phyloP scores from a whole-genome alignment of 1,140 invertebrate genomes.

The Drosophila willistoni region DNA sequence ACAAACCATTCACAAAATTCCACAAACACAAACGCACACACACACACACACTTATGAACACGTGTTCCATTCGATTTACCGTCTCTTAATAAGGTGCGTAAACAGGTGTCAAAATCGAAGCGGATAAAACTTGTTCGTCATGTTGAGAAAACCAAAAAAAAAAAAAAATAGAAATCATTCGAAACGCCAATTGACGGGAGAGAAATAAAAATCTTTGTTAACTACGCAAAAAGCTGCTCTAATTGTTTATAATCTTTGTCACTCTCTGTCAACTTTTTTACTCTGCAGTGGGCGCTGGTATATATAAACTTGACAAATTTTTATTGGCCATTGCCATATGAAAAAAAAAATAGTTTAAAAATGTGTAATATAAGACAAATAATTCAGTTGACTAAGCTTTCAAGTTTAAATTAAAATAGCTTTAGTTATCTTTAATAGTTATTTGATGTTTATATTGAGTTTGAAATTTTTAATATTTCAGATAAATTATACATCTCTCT shows the following conservation, averaged over 20 bases:
- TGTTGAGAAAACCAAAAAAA: slow-evolving; percentile 23
- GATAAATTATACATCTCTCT: no score
- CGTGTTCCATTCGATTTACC: slow-evolving; percentile 38
- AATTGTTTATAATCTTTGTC: slow-evolving; percentile 63
- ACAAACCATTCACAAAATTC: slow-evolving; percentile 10
- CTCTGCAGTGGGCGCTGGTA: no score
- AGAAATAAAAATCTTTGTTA: slow-evolving; percentile 22
- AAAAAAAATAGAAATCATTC: slow-evolving; percentile 43
- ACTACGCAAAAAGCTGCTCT: slow-evolving; percentile 64
- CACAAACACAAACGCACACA: neutral
- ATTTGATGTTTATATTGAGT: neutral
- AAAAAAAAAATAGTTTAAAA: no score
- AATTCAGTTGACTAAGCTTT: no score
- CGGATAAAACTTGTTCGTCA: slow-evolving; percentile 38
- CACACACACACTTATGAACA: slow-evolving; percentile 32
- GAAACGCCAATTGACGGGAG: slow-evolving; percentile 46
- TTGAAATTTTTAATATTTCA: no score
- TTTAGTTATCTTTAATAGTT: no score
- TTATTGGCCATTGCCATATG: no score
- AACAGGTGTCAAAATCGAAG: slow-evolving; percentile 69
- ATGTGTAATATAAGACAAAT: no score
- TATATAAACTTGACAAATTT: no score
- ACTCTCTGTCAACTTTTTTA: slow-evolving; percentile 1
- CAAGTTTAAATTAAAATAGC: no score
- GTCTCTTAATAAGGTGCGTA: slow-evolving; percentile 57